Evolutionary conservation across 1,140 invertebrate genomes (phyloP).

Genomic region (Seison nebaliae): DNA sequence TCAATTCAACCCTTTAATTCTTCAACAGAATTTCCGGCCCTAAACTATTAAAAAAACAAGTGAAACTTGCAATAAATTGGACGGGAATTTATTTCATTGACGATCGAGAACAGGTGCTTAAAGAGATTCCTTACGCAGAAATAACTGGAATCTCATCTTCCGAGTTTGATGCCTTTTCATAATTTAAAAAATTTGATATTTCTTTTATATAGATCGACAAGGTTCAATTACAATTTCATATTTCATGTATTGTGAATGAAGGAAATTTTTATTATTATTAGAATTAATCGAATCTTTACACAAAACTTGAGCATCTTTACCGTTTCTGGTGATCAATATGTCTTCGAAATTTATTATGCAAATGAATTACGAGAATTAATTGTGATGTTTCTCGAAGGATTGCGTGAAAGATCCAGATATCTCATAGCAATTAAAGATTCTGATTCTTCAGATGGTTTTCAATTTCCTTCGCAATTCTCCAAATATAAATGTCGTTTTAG

Average conservation of each 20-base stretch:
- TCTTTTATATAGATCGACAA: background rate
- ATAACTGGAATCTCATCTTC: slow-evolving; percentile 82
- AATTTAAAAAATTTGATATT: background rate
- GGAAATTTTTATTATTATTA: too few relatives aligned
- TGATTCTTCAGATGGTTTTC: too few relatives aligned
- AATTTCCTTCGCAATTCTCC: too few relatives aligned
- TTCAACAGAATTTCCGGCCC: too few relatives aligned
- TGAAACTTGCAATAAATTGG: slow-evolving; percentile 84
- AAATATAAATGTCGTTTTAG: too few relatives aligned
- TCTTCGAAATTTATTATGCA: slow-evolving; percentile 90
- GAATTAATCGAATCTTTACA: slow-evolving; percentile 30
- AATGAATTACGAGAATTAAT: slow-evolving; percentile 88
- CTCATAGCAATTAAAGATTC: slow-evolving; percentile 80
- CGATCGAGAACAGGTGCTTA: slow-evolving; percentile 83
- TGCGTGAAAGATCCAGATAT: slow-evolving; percentile 79
- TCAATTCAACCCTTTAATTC: too few relatives aligned
- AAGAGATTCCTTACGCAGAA: slow-evolving; percentile 87
- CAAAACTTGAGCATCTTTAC: slow-evolving; percentile 61
- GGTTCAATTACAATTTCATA: too few relatives aligned
- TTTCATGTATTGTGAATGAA: too few relatives aligned
- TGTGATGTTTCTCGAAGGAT: slow-evolving; percentile 79
- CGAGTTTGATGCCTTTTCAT: slow-evolving; percentile 39
- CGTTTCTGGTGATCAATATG: slow-evolving; percentile 83
- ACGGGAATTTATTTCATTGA: slow-evolving; percentile 72
- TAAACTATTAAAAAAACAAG: slow-evolving; percentile 89